Conservation (phyloP, 2,888 invertebrate species). For the Apotomis betuletana region DNA sequence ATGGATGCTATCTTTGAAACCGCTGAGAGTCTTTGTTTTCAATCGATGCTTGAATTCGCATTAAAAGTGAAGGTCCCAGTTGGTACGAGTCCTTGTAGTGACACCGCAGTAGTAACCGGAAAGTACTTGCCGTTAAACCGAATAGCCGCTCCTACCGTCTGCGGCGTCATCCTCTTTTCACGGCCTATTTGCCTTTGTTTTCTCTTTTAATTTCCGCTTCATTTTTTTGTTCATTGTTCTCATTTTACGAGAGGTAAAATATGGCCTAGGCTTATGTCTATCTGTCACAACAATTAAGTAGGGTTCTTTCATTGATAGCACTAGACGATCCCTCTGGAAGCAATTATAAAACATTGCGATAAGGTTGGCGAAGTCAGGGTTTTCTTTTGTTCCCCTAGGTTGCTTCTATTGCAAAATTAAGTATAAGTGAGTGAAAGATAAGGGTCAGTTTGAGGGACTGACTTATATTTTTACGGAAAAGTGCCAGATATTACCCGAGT, state of each 20-base stretch:
- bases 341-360: constrained; percentile 38
- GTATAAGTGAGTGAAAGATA: not conserved
- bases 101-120: constrained; percentile 44
- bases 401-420: constrained; percentile 22
- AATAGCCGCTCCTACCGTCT: constrained; percentile 58
- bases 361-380: constrained; percentile 26
- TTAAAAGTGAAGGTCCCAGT: not conserved
- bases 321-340: constrained; percentile 36
- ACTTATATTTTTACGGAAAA: no score
- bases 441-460: no score
- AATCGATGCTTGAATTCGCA: not conserved
- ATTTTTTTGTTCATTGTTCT: constrained; percentile 65
- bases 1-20: no score
- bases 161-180: constrained; percentile 61
- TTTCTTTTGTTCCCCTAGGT: constrained; percentile 31
- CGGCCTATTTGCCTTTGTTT: constrained; percentile 74
- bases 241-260: constrained; percentile 57
- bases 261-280: constrained; percentile 52
- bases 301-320: constrained; percentile 33
- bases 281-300: constrained; percentile 37
- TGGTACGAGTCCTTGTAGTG: constrained; percentile 8
- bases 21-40: no score
- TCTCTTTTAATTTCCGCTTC: constrained; percentile 73
- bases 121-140: constrained; percentile 63
- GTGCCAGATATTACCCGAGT: no score